Base-by-base conservation (phyloP, 2,113 vertebrate species). In the Vidua macroura region DNA sequence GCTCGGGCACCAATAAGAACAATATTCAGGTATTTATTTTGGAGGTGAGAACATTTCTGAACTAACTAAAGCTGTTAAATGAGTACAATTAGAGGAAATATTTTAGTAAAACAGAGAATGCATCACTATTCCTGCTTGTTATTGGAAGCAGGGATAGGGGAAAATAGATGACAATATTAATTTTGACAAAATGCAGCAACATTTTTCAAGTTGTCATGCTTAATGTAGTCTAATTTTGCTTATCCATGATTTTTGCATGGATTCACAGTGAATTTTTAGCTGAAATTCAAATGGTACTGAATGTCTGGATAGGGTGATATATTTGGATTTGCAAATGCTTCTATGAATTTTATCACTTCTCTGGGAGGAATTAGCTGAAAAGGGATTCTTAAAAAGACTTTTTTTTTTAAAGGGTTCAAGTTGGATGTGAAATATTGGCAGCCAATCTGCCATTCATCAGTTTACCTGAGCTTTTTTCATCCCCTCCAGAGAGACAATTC, bases 291-390 rank as follows among this genome's bases (percentile, higher is more conserved):
- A 37, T 13, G 46, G 55, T 81, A 59, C 75, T 8, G 16, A 60
- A 53, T 37, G 46, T 56, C 67, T 78, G 76, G 68, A 39, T 90
- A 59, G 90, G 41, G 27, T 70, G 79, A 80, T 80, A 59, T 55
- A 60, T 93, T 90, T 90, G 79, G 63, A 80, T 83, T 93, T 96
- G 94, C 60, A 92, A 85, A 64, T 33, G 55, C 74, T 80, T 63
- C 22, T 28, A 15, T 83, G 78, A 85, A 87, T 76, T 70, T 43
- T 70, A 28, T 53, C 64, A 78, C 64, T 90, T 66, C 75, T 88
- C 56, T 78, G 76, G 41, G 72, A 87, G 43, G 25, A 92, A 35
- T 70, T 60, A 72, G 52, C 60, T 83, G 60, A 52, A 77, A 86
- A 83, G 6, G 9, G 55, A 51, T 85, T 90, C 80, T 88, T 44